phyloP scores from a whole-genome alignment of 2,113 vertebrate species.

The Corythornis madagascariensis region DNA sequence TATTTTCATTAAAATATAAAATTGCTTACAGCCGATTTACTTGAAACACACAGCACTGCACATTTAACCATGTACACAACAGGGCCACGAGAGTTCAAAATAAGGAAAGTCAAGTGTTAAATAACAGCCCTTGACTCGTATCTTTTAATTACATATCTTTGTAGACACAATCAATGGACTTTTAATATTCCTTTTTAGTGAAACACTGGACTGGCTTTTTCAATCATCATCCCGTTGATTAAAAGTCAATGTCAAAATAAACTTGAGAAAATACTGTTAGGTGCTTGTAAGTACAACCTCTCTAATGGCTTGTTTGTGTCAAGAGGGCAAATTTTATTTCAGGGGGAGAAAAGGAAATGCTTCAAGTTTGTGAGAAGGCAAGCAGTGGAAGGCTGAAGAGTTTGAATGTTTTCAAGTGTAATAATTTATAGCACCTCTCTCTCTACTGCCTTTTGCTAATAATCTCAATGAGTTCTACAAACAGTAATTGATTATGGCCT shows the following conservation, averaged over 20 bases:
- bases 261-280: slow-evolving; percentile 70
- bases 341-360: slow-evolving; percentile 54
- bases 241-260: slow-evolving; percentile 75
- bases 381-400: slow-evolving; percentile 39
- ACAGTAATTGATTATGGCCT: slow-evolving; percentile 41
- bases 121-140: slow-evolving; percentile 75
- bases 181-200: slow-evolving; percentile 70
- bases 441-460: slow-evolving; percentile 43
- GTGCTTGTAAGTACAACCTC: slow-evolving; percentile 74
- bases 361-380: slow-evolving; percentile 37
- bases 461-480: slow-evolving; percentile 44
- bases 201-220: slow-evolving; percentile 63
- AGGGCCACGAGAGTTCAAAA: slow-evolving; percentile 71
- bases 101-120: slow-evolving; percentile 79
- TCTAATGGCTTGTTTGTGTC: slow-evolving; percentile 64
- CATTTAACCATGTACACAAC: slow-evolving; percentile 68
- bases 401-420: slow-evolving; percentile 56
- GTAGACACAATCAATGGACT: slow-evolving; percentile 74
- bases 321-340: slow-evolving; percentile 68
- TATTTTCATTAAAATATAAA: slow-evolving; percentile 84
- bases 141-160: slow-evolving; percentile 80
- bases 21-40: slow-evolving; percentile 75
- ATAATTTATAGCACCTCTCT: slow-evolving; percentile 47
- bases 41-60: slow-evolving; percentile 70
- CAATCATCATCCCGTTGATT: slow-evolving; percentile 70